Conservation (phyloP, 1,140 invertebrate species). For the Pseudomyrmex flavicornis region DNA sequence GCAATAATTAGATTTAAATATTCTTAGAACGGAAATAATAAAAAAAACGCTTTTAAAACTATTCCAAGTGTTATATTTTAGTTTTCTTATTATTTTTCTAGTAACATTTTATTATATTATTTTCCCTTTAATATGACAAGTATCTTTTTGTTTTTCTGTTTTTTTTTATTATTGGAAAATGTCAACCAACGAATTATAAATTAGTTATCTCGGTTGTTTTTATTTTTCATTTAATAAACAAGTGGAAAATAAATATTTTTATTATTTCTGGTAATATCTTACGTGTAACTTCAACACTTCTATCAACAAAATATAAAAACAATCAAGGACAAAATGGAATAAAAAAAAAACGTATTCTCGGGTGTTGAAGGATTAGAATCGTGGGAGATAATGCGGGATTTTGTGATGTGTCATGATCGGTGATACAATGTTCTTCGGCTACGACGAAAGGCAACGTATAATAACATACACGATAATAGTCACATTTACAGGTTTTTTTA, state of each 20-base stretch:
- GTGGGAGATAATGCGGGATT: slow-evolving; percentile 54
- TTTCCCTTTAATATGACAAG: too few relatives aligned
- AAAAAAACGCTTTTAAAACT: too few relatives aligned
- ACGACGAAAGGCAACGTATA: slow-evolving; percentile 63
- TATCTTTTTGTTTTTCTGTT: slow-evolving; percentile 1
- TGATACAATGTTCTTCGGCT: slow-evolving; percentile 54
- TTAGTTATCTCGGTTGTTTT: not conserved
- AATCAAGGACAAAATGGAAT: not conserved
- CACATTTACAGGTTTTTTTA: slow-evolving; percentile 81
- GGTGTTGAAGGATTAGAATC: slow-evolving; percentile 14
- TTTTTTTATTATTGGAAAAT: not conserved
- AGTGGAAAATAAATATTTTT: not conserved
- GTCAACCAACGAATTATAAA: not conserved
- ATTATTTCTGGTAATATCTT: not conserved
- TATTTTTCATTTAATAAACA: not conserved
- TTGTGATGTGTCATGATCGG: slow-evolving; percentile 72
- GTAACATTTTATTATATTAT: too few relatives aligned
- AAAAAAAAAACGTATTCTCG: not conserved
- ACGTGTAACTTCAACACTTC: too few relatives aligned
- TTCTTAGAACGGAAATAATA: not conserved
- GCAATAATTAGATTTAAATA: not conserved
- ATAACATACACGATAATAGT: slow-evolving; percentile 70
- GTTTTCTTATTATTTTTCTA: too few relatives aligned
- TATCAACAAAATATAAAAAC: too few relatives aligned
- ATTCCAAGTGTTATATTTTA: too few relatives aligned